A percentile compares a stretch with the other conserved stretches of the same genome.
These are phyloP conservation scores for Atractosteus spatula DNA, from an alignment of 2,113 vertebrate species.

Conservation along the genomic window DNA sequence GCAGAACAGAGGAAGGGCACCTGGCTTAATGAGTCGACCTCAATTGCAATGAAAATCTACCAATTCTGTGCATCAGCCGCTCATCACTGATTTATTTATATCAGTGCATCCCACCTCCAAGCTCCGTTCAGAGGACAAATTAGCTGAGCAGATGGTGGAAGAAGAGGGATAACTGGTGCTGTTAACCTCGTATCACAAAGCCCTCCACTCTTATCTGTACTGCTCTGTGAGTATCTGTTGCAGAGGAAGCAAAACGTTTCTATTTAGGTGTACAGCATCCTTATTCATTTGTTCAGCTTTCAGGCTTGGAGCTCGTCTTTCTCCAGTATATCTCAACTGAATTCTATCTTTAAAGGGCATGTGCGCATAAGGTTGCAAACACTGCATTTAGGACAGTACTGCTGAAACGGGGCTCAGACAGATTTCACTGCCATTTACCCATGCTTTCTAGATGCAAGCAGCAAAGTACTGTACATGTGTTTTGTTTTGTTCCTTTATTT, in stretches of 20 bases:
- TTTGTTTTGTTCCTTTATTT: no score
- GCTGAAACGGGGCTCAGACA: no score
- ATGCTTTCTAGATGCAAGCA: no score
- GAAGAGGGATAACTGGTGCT: constrained; percentile 19
- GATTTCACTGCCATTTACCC: no score
- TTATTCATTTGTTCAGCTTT: no score
- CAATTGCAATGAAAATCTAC: neutral
- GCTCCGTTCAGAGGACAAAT: neutral
- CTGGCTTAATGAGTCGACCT: neutral
- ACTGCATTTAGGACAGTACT: no score
- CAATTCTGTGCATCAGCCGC: neutral
- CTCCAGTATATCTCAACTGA: no score
- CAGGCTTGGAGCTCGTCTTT: no score
- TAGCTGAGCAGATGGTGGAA: constrained; percentile 22
- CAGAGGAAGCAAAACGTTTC: neutral
- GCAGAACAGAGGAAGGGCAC: neutral
- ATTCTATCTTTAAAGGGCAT: no score
- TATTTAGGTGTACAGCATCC: neutral
- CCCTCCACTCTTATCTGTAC: neutral
- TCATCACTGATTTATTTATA: constrained; percentile 15
- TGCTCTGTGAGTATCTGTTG: neutral
- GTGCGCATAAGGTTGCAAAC: no score
- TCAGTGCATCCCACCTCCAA: constrained; percentile 4
- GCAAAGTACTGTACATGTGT: no score
- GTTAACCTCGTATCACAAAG: constrained; percentile 28